Evolutionary conservation across 2,797 vertebrate genomes (phyloP), one percentile per base, ranked within the genome.

Genomic region (Cygnus olor): DNA sequence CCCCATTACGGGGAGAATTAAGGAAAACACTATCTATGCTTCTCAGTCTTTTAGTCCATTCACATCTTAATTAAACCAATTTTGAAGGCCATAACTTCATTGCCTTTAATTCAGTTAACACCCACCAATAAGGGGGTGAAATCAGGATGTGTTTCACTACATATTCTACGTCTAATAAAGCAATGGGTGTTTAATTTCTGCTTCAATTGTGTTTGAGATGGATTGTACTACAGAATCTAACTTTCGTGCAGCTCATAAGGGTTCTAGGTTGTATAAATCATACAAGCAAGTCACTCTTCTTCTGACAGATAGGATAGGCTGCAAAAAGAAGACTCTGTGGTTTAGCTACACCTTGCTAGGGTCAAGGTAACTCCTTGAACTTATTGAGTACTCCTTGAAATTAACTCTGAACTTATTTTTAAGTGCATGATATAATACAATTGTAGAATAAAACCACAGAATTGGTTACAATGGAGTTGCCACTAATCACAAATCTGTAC

Each of bases 1-100:
- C 19, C 63, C 21, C 13, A 10, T 65, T 32, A 64, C 2, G 14
- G 19, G 14, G 28, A 21, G 4, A 20, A 42, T 42, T 28, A 18
- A 64, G 63, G 40, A 42, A 42, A 44, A 15, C 40, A 65, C 19
- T 44, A 56, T 32, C 19, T 44, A 13, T 44, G 28, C 60, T 63
- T 27, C 17, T 17, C 16, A 63, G 25, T 44, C 63, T 28, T 42
- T 32, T 64, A 44, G 6, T 64, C 81, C 64, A 65, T 92, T 76
- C 60, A 25, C 6, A 57, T 79, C 51, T 81, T 73, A 96, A 72
- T 95, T 80, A 90, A 85, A 71, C 9, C n/a, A 38, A 85, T 91
- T 57, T 88, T 45, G 57, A 81, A 90, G 83, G 56, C 44, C 42
- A 8, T 53, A 56, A 89, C 85, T 91, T 79, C 30, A 45, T 34